Percentiles rank a stretch among this genome's conserved stretches.
These are phyloP conservation scores for Gallirallus australis DNA, from an alignment of 2,797 vertebrate genomes.

Conservation along the genomic window DNA sequence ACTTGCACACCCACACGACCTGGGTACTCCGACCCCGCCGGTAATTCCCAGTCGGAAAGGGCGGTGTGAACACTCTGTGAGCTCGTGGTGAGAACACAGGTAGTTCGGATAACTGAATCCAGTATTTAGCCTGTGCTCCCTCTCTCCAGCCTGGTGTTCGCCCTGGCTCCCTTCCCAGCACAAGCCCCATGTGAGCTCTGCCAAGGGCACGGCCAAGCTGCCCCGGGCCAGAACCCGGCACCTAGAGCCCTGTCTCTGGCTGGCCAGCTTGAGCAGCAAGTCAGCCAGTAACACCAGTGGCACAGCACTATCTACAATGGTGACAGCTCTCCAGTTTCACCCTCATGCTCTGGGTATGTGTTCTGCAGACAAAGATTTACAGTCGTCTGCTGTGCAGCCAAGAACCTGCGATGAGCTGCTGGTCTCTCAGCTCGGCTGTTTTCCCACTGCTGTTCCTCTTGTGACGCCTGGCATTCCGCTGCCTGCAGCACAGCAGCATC, in stretches of 20 bases:
- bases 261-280: background rate
- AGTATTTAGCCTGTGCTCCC: background rate
- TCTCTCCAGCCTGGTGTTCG: background rate
- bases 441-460: background rate
- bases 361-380: rapidly evolving
- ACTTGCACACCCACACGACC: rapidly evolving
- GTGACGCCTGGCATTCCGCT: rapidly evolving
- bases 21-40: background rate
- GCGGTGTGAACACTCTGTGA: background rate
- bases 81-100: background rate
- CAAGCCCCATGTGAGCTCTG: background rate
- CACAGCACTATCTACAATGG: rapidly evolving
- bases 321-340: background rate
- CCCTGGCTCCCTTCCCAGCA: background rate
- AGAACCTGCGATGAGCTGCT: rapidly evolving
- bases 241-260: background rate
- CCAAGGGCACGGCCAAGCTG: background rate
- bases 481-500: rapidly evolving
- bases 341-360: rapidly evolving
- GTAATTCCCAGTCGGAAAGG: rapidly evolving
- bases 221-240: background rate
- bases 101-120: background rate
- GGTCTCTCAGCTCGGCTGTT: background rate
- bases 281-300: rapidly evolving
- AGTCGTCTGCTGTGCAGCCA: background rate